Base-by-base conservation (phyloP, 2,113 vertebrate genomes). In the Naja naja region DNA sequence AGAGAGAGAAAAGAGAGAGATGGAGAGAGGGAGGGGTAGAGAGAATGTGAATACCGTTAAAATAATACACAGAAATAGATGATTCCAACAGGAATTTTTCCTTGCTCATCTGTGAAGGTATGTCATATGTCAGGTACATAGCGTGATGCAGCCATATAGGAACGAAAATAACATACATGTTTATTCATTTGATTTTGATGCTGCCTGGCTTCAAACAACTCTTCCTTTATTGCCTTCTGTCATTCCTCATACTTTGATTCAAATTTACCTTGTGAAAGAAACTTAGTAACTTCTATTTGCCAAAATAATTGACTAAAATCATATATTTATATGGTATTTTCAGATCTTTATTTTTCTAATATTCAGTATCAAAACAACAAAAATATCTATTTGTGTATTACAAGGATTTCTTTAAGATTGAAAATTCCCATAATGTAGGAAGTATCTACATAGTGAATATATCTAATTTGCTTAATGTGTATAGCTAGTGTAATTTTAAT, bases 401-500 rank as follows among this genome's bases (percentile, higher is more conserved):
- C 16, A 43, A 25, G n/a, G 47, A 12, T 45, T 14, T 89, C 3
- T 89, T 22, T 22, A 56, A 34, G 9, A 14, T 7, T 88, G 14
- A 39, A 25, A 43, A 87, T 49, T 39, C 4, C 53, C 52, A 11
- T 81, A 3, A 8, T 47, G 27, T 5, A 27, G 25, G 55, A 2
- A 22, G 14, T 39, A 39, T 23, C 34, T 54, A 69, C 9, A 43
- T 52, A 43, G 23, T 74, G 43, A 43, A 8, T 86, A 30, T 52
- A 81, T 55, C 55, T 16, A 52, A 22, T 90, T 14, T 86, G 54
- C 74, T 89, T 4, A 8, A 96, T 94, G 93, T 90, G 92, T 97
- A 95, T 96, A 96, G 97, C 96, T 87, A 95, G 91, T 96, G 96
- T 97, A 97, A 96, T 96, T 96, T 94, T 97, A 94, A 95, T 6